These are phyloP conservation scores for Archaeoteleia sp. DNA, from an alignment of 2,888 invertebrate genomes.

Conservation along the genomic window DNA sequence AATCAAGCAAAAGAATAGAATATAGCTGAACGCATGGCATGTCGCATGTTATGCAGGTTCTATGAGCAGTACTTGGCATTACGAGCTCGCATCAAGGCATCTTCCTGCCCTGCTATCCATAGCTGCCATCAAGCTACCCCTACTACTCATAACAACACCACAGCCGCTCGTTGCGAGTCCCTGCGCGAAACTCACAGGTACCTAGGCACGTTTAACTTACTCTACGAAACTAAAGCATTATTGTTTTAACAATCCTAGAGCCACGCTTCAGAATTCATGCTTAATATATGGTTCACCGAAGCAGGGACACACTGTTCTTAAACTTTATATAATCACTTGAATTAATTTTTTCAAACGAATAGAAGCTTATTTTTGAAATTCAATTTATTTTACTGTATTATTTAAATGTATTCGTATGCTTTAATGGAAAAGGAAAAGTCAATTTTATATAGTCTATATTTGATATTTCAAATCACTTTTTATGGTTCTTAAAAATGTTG, in stretches of 20 bases:
- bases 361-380: no score
- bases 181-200: slow-evolving; percentile 77
- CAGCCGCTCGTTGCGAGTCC: slow-evolving; percentile 79
- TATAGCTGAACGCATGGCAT: slow-evolving; percentile 72
- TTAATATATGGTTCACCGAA: no score
- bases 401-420: no score
- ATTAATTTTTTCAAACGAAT: no score
- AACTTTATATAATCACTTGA: no score
- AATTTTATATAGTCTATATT: not conserved
- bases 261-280: slow-evolving; percentile 18
- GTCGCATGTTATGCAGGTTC: slow-evolving; percentile 82
- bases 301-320: no score
- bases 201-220: slow-evolving; percentile 60
- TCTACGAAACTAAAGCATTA: slow-evolving; percentile 4
- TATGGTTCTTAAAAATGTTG: no score
- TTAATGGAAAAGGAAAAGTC: not conserved
- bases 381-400: no score
- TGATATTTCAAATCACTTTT: no score
- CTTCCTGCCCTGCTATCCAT: slow-evolving; percentile 84
- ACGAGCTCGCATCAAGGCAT: slow-evolving; percentile 91
- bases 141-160: slow-evolving; percentile 72
- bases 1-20: slow-evolving; percentile 56
- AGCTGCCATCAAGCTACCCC: slow-evolving; percentile 74
- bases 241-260: slow-evolving; percentile 7
- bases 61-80: slow-evolving; percentile 91